Percentiles rank a stretch among this genome's conserved stretches.
phyloP scores from a whole-genome alignment of 2,797 vertebrate species.

The Bovichtus diacanthus region DNA sequence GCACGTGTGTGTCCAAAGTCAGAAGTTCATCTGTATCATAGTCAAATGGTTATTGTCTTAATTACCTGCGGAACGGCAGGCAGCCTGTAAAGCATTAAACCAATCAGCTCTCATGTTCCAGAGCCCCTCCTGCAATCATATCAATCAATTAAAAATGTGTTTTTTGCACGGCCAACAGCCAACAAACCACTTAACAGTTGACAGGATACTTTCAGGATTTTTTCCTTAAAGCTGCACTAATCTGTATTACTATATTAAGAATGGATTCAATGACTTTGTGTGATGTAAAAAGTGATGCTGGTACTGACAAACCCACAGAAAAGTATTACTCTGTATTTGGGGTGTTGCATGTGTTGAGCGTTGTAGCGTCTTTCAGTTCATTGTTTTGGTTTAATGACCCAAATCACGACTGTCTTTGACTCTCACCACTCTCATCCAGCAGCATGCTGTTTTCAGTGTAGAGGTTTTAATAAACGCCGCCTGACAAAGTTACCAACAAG shows the following conservation, averaged over 20 bases:
- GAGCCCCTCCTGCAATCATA: constrained; percentile 1
- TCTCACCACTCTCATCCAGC: neutral
- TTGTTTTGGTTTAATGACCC: no score
- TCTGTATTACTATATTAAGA: neutral
- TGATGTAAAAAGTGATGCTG: neutral
- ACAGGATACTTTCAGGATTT: neutral
- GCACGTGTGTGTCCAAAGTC: constrained; percentile 22
- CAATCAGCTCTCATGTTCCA: constrained; percentile 6
- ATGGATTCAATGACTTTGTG: neutral
- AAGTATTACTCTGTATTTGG: no score
- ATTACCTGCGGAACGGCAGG: constrained; percentile 15
- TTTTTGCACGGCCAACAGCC: neutral
- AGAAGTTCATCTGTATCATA: constrained; percentile 37
- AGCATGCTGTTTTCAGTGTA: neutral
- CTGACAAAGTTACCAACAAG: neutral
- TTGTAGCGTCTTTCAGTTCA: no score
- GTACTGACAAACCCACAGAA: neutral
- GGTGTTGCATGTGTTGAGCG: no score
- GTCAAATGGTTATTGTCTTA: constrained; percentile 14
- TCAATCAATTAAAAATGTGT: neutral
- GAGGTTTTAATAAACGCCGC: neutral
- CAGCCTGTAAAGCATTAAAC: constrained; percentile 22
- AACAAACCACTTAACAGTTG: neutral
- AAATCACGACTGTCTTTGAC: no score
- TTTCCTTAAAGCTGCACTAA: neutral